Evolutionary conservation across 1,140 invertebrate genomes (phyloP).

Genomic region (Pantala flavescens): DNA sequence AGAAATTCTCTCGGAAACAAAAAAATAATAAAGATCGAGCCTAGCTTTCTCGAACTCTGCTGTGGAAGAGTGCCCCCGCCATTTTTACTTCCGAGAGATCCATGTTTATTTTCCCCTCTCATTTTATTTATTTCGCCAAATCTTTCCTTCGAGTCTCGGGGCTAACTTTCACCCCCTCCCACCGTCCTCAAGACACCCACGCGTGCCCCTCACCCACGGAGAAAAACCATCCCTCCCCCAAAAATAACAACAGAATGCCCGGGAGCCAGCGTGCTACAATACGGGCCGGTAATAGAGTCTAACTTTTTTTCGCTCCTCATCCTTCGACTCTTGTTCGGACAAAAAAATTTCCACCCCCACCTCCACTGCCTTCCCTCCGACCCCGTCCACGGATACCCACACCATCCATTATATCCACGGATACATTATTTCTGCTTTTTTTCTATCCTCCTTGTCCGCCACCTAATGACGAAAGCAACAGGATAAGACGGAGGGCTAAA

Average conservation of each 20-base stretch:
- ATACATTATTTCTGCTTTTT: background rate
- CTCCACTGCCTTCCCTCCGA: background rate
- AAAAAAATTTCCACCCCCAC: background rate
- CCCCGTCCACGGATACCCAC: background rate
- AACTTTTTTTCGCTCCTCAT: slow-evolving; percentile 1
- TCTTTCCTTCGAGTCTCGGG: background rate
- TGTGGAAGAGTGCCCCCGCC: background rate
- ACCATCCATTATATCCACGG: background rate
- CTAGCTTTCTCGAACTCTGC: too few relatives aligned
- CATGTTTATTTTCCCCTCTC: background rate
- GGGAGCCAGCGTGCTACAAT: background rate
- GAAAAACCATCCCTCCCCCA: background rate
- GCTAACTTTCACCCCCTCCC: background rate
- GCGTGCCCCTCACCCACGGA: background rate
- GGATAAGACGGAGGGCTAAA: background rate
- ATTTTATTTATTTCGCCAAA: background rate
- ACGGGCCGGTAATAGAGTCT: background rate
- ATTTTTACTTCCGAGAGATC: background rate
- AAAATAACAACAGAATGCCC: background rate
- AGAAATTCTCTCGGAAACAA: too few relatives aligned
- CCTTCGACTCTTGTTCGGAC: background rate
- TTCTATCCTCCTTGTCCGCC: background rate
- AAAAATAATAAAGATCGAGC: too few relatives aligned
- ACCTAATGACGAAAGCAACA: slow-evolving; percentile 1
- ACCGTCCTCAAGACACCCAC: background rate